Conservation (phyloP, 2,797 vertebrate species). For the Epinephelus awoara region DNA sequence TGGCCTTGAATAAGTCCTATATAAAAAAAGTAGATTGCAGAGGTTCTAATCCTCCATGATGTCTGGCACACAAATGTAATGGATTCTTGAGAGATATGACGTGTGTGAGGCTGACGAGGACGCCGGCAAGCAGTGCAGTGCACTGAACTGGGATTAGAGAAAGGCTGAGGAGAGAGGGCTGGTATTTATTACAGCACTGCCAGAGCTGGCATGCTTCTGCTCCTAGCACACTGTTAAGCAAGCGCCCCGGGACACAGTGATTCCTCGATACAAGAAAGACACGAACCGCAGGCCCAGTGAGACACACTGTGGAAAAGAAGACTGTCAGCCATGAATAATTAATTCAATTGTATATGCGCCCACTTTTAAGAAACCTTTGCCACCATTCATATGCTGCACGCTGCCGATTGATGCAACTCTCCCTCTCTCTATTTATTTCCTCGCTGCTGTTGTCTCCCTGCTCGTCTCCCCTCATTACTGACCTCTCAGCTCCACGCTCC, state of each 20-base stretch:
- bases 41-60: constrained; percentile 20
- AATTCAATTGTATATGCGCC: constrained; percentile 56
- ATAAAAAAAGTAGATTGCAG: constrained; percentile 25
- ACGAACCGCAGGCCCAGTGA: constrained; percentile 58
- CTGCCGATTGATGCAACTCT: constrained; percentile 53
- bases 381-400: constrained; percentile 41
- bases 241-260: constrained; percentile 48
- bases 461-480: constrained; percentile 34
- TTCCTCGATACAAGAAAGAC: constrained; percentile 64
- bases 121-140: constrained; percentile 20
- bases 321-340: constrained; percentile 72
- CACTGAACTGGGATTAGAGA: constrained; percentile 54
- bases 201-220: constrained; percentile 48
- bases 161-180: constrained; percentile 45
- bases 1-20: constrained; percentile 24
- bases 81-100: constrained; percentile 39
- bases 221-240: constrained; percentile 42
- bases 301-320: constrained; percentile 53
- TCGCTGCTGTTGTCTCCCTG: constrained; percentile 21
- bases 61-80: constrained; percentile 51
- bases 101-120: constrained; percentile 31
- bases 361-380: constrained; percentile 55
- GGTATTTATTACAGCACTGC: constrained; percentile 64
- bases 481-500: constrained; percentile 26
- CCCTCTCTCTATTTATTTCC: constrained; percentile 41